Base-by-base conservation (phyloP, 2,888 invertebrate species). In the Heteromurus nitidus region DNA sequence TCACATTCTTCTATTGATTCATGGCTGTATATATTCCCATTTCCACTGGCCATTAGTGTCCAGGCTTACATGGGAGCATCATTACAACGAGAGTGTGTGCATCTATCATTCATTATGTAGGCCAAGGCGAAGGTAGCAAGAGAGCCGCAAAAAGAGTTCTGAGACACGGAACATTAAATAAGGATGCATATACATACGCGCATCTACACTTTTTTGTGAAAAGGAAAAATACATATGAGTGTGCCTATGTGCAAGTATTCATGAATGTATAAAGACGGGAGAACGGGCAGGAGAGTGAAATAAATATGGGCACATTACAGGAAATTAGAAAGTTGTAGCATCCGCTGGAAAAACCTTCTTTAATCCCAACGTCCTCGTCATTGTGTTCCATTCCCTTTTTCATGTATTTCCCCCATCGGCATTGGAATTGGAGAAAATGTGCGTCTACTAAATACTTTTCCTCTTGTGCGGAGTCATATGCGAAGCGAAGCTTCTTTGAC, bases 271-370 rank as follows among this genome's bases (percentile, higher is more conserved):
- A n/a, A 50, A 50, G n/a, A 50, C 5, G n/a, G n/a, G 3, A 50
- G 50, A 50, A 50, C 26, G 13, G 44, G 2, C 9, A 24, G 58
- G 26, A 58, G 20, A 58, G 2, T 24, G 26, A 58, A 24, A 26
- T 58, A 58, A 58, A 28, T 58, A 58, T 11, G 26, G n/a, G 18
- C n/a, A 50, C 50, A 50, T 26, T 24, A 22, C 58, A 58, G 55
- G 26, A 58, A 58, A 58, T 58, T 58, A 58, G 58, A 58, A 58
- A 58, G 58, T 58, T 58, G 50, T 50, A 50, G 5, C 50, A n/a
- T 50, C 36, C 36, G 36, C 13, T 50, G 50, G 16, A 18, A 28
- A n/a, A 22, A 7, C 24, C 67, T 26, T 47, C 22, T 53, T 53
- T 31, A 30, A n/a, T 62, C 31, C 50, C 36, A 36, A 13, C 13